Base-by-base conservation (phyloP, 2,888 invertebrate genomes). In the Stenoptilia bipunctidactyla region DNA sequence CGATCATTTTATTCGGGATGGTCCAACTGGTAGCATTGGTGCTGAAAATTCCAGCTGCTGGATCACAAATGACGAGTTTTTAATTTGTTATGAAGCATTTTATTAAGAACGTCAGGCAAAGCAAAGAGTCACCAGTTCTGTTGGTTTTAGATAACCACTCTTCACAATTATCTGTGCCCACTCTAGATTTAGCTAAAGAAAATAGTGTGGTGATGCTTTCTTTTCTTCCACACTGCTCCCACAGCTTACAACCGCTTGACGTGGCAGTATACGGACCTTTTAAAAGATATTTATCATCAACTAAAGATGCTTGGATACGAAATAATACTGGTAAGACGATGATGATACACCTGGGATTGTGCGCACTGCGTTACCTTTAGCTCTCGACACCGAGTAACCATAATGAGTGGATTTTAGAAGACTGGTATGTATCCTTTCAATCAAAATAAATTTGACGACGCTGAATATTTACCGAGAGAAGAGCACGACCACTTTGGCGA, bases 101-200 rank as follows among this genome's bases (percentile, higher is more conserved):
- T 43, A 43, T 37, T 13, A 42, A 44, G 41, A 35, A 47, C 33
- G 43, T 37, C 9, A 47, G 43, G 41, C 47, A 46, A 33, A 46
- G 41, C 34, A 44, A 41, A 38, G 40, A 36, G 37, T 38, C 37
- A 13, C 49, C 44, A 44, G 47, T 46, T 27, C 27, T 50, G 15
- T 36, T 51, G 41, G 41, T 50, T 1, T 45, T 50, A 12, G 48
- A 48, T 35, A 49, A 47, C 45, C 47, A 46, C 37, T 39, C 42
- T 35, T 35, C 35, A 15, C 46, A 48, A 40, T 39, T 46, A 41
- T 41, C 41, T 34, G 42, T 47, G 25, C 12, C 10, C 38, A 45
- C 47, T 6, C 15, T 48, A 13, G 43, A 49, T 15, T 46, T 45
- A 27, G 35, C 43, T 41, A 25, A 48, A 47, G 42, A 43, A 42